Evolutionary conservation across 2,888 invertebrate genomes (phyloP), one percentile per base, ranked within the genome.

Genomic region (Lymantria monacha): DNA sequence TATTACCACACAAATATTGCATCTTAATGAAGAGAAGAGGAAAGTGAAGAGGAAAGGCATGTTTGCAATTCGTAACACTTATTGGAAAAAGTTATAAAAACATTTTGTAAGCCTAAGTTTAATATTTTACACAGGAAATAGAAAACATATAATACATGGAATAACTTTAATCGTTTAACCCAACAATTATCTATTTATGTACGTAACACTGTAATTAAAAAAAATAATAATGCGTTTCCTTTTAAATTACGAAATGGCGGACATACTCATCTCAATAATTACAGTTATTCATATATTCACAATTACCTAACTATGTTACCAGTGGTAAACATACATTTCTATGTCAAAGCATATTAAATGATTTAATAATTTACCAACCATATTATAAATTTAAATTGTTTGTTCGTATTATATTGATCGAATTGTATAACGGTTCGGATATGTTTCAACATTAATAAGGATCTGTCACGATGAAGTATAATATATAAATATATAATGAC

Each of bases 201-300:
- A 43, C 31, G 43, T 43, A 43, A 43, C 13, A 43, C 13, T 31
- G 22, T 31, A 12, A 31, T 43, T 31, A 43, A 30, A 43, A 41
- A 14, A 14, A 14, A n/a, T n/a, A 41, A 41, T 13, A 14, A 14
- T 14, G 13, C 3, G 15, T 41, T 41, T 41, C 12, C 15, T 41
- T 14, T 67, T 45, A 53, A 37, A 38, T 63, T 54, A 56, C 46
- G 31, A 3, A 44, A 48, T 42, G 12, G 42, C 42, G 45, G 9
- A 5, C 22, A 3, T 22, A 49, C 40, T 42, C 42, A 48, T 55
- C 31, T 59, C n/a, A 51, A 45, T 52, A 46, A 12, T 13, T 40
- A 48, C 49, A 48, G 52, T 51, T 51, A 59, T 51, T 41, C 13
- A 12, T n/a, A 49, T 57, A 53, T 44, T 49, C 46, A 7, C 8